phyloP scores from a whole-genome alignment of 2,113 vertebrate species.

The Gorsachius goisagi region DNA sequence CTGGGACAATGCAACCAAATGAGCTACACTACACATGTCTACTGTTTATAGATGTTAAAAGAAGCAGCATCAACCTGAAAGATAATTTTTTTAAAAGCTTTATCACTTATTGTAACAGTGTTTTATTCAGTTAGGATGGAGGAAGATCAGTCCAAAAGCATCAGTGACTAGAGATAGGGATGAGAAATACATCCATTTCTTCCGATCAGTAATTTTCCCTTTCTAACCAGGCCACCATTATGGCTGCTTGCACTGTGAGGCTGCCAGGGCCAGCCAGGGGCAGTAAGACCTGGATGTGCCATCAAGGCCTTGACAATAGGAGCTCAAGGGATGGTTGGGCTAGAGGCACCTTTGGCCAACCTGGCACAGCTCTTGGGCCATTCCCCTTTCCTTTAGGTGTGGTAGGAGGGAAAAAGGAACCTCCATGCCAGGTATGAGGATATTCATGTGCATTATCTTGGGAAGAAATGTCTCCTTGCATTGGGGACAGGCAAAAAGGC shows the following conservation, averaged over 20 bases:
- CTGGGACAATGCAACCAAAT: not conserved
- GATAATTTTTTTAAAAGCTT: not conserved
- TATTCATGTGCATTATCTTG: not conserved
- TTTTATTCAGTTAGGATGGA: not conserved
- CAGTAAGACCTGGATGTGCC: not conserved
- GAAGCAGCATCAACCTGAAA: not conserved
- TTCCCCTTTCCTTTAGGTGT: not conserved
- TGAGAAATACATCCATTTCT: not conserved
- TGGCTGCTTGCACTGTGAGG: too few relatives aligned
- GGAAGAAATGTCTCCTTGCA: not conserved
- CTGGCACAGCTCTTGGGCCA: not conserved
- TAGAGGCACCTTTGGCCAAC: not conserved
- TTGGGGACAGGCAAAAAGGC: not conserved
- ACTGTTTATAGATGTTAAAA: not conserved
- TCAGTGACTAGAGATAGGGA: not conserved
- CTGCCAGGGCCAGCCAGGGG: rapidly evolving
- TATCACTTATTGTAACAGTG: not conserved
- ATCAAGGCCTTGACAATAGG: not conserved
- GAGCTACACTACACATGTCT: not conserved
- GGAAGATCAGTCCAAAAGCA: not conserved
- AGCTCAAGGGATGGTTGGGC: not conserved
- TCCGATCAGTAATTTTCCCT: not conserved
- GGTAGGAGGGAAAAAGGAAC: not conserved
- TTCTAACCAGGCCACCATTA: not conserved
- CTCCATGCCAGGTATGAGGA: not conserved